Base-by-base conservation (phyloP, 2,888 invertebrate genomes). In the Melanophora roralis region DNA sequence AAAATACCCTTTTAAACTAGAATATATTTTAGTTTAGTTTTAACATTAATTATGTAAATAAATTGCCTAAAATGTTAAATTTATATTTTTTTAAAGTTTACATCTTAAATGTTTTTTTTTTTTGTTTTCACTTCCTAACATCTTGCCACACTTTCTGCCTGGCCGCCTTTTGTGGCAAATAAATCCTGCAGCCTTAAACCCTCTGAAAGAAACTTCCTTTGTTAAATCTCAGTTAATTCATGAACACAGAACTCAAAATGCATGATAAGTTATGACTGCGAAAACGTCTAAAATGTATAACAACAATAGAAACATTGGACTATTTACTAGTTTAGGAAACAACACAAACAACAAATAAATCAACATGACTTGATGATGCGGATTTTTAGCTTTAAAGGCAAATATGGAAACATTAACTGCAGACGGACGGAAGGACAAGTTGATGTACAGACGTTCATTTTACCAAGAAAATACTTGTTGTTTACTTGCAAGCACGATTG, bases 341-440 rank as follows among this genome's bases (percentile, higher is more conserved):
- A 27, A 62, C 23, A 69, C 49, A 55, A 57, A 53, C 16, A 75
- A 49, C 12, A 69, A 76, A 78, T 73, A 78, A 78, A 78, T 78
- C 72, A 78, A 78, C 73, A 64, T 62, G 72, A 78, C 36, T 67
- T 62, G 78, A 53, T 67, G 62, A 73, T 68, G 73, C 34, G 45
- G 34, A 40, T 57, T 62, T 68, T 19, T 49, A n/a, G 23, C 14
- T 59, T 59, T 9, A 27, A 59, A 57, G 43, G 38, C 19, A 59
- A 71, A 40, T 6, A 27, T n/a, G n/a, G 19, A 45, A 45, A 57
- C 47, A 49, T 65, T 49, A 34, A 19, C 59, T 27, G 59, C 43
- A 74, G 43, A 23, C 14, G 27, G 51, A 27, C 51, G 3, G 43
- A 45, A 9, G 27, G 27, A 53, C 23, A 27, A 27, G 27, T 6